Evolutionary conservation across 2,113 vertebrate species (phyloP).

Genomic region (Hyperopisus bebe): DNA sequence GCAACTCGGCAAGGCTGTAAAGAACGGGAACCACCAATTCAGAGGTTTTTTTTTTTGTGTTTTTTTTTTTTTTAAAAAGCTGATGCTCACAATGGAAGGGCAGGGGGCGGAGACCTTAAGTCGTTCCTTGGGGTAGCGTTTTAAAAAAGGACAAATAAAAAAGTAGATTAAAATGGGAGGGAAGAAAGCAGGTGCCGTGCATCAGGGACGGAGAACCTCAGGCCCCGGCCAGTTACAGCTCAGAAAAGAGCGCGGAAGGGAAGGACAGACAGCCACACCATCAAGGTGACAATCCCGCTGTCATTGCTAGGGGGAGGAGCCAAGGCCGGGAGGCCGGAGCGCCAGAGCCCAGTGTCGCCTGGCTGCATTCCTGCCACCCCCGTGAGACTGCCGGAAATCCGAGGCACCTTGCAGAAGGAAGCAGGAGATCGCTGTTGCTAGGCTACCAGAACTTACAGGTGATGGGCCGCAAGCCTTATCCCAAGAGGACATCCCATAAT

Average conservation of each 20-base stretch:
- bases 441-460: constrained; percentile 38
- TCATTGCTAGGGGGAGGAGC: neutral
- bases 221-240: neutral
- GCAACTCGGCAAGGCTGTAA: neutral
- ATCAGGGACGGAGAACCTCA: neutral
- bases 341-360: neutral
- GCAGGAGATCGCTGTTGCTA: constrained; percentile 39
- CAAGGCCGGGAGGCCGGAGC: neutral
- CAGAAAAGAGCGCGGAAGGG: neutral
- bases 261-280: neutral
- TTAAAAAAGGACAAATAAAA: neutral
- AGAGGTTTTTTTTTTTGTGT: no score
- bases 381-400: constrained; percentile 25
- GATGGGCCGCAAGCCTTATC: neutral
- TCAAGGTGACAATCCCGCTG: neutral
- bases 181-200: neutral
- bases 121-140: neutral
- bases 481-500: neutral
- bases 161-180: neutral
- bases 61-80: no score
- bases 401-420: constrained; percentile 27
- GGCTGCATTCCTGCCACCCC: constrained; percentile 20
- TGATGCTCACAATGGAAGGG: neutral
- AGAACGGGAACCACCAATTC: neutral
- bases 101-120: neutral